A percentile compares a stretch with the other conserved stretches of the same genome.
These are phyloP conservation scores for Cerastis rubricosa DNA, from an alignment of 2,888 invertebrate species.

Conservation along the genomic window DNA sequence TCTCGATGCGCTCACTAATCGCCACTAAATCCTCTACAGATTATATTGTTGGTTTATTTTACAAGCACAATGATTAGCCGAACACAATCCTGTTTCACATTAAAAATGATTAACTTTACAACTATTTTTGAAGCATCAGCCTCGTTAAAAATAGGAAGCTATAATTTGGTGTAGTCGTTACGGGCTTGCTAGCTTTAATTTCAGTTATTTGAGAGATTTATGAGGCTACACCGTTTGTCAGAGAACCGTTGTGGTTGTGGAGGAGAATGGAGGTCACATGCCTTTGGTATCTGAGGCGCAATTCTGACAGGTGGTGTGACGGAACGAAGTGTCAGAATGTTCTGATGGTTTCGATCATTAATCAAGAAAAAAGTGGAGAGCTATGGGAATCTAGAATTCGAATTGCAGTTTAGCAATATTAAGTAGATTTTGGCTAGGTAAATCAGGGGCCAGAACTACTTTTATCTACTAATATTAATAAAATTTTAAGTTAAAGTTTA, in stretches of 20 bases:
- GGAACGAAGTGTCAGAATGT: constrained; percentile 33
- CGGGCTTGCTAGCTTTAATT: constrained; percentile 58
- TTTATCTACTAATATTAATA: too few species aligned
- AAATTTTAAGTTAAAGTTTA: neutral
- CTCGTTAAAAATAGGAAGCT: constrained; percentile 65
- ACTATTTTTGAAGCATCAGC: constrained; percentile 56
- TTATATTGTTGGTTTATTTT: constrained; percentile 58
- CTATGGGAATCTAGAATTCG: neutral
- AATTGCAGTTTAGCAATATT: neutral
- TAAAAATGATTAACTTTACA: constrained; percentile 62
- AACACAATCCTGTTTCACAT: constrained; percentile 49
- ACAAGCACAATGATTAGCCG: constrained; percentile 49
- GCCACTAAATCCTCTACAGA: constrained; percentile 37
- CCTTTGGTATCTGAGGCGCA: constrained; percentile 40
- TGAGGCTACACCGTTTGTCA: constrained; percentile 52
- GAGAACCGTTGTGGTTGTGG: constrained; percentile 56
- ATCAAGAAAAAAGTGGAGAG: constrained; percentile 29
- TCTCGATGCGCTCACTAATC: constrained; percentile 15
- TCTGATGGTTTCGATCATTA: constrained; percentile 29
- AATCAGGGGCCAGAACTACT: neutral
- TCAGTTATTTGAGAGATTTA: constrained; percentile 66
- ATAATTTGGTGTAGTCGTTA: constrained; percentile 63
- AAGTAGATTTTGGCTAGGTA: neutral
- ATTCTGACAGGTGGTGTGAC: constrained; percentile 44
- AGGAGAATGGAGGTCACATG: constrained; percentile 58